Percentiles rank a stretch among this genome's conserved stretches.
These are phyloP conservation scores for Scaptomyza cyrtandrae DNA, from an alignment of 2,888 invertebrate species.

Conservation along the genomic window DNA sequence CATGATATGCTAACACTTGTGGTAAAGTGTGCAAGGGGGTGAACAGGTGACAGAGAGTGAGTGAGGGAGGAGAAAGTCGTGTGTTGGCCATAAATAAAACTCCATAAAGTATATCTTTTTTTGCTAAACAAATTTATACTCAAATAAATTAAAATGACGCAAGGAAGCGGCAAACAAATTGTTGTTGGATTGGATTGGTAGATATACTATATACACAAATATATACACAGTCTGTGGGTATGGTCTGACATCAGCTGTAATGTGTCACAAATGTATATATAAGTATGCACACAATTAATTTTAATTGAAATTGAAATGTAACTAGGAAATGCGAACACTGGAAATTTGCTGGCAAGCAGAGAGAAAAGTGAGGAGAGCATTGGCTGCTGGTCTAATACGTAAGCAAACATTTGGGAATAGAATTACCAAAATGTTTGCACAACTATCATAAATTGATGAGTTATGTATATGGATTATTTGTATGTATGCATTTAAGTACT, in stretches of 20 bases:
- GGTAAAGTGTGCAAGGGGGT: slow-evolving; percentile 33
- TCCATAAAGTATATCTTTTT: slow-evolving; percentile 56
- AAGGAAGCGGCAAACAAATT: slow-evolving; percentile 60
- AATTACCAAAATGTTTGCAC: slow-evolving; percentile 55
- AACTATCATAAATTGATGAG: slow-evolving; percentile 54
- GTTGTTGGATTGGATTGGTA: slow-evolving; percentile 28
- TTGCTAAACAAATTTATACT: slow-evolving; percentile 73
- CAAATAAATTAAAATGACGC: slow-evolving; percentile 77
- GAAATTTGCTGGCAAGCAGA: slow-evolving; percentile 50
- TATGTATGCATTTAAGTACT: no score
- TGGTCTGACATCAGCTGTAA: slow-evolving; percentile 36
- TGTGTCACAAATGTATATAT: slow-evolving; percentile 21
- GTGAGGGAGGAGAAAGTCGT: slow-evolving; percentile 21
- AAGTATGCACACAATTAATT: slow-evolving; percentile 72
- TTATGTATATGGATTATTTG: neutral
- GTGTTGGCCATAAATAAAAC: slow-evolving; percentile 72
- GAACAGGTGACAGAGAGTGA: slow-evolving; percentile 15
- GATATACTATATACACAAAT: neutral
- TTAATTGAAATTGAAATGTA: slow-evolving; percentile 74
- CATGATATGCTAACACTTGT: slow-evolving; percentile 80
- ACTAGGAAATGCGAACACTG: slow-evolving; percentile 59
- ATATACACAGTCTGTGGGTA: slow-evolving; percentile 1
- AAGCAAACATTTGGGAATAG: slow-evolving; percentile 57
- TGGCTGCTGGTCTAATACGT: slow-evolving; percentile 32
- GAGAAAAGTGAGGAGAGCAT: neutral